phyloP scores from a whole-genome alignment of 2,888 invertebrate species.

The Dexiosoma caninum region DNA sequence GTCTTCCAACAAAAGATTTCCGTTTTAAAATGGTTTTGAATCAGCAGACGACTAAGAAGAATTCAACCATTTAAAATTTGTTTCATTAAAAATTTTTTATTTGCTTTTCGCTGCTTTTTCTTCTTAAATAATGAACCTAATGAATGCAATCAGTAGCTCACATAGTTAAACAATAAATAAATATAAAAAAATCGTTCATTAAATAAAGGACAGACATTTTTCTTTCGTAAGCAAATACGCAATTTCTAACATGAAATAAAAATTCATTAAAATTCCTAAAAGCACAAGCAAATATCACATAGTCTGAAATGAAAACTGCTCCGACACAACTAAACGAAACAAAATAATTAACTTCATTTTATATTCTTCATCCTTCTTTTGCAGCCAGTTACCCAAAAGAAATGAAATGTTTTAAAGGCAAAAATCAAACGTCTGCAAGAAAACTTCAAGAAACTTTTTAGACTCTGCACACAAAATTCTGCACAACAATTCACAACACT shows the following conservation, averaged over 20 bases:
- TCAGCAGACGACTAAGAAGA: no score
- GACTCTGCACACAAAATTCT: slow-evolving; percentile 32
- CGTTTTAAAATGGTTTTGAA: no score
- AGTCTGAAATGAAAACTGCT: neutral
- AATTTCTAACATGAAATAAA: neutral
- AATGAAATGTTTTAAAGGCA: neutral
- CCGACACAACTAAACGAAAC: neutral
- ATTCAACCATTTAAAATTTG: neutral
- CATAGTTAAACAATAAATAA: neutral
- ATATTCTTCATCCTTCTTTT: neutral
- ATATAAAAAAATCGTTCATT: neutral
- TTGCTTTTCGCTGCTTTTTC: neutral
- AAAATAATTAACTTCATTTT: slow-evolving; percentile 17
- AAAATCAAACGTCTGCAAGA: slow-evolving; percentile 41
- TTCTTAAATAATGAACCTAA: slow-evolving; percentile 13
- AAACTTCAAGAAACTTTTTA: slow-evolving; percentile 29
- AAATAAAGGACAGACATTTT: neutral
- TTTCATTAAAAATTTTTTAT: neutral
- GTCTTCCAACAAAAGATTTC: no score
- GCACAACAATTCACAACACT: neutral
- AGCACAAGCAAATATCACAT: slow-evolving; percentile 4
- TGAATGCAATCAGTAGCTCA: neutral
- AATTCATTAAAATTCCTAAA: slow-evolving; percentile 31
- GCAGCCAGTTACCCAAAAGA: neutral
- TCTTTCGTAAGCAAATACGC: neutral